A percentile compares a stretch with the other conserved stretches of the same genome.
Conservation (phyloP, 2,113 vertebrate genomes). For the Anseranas semipalmata region DNA sequence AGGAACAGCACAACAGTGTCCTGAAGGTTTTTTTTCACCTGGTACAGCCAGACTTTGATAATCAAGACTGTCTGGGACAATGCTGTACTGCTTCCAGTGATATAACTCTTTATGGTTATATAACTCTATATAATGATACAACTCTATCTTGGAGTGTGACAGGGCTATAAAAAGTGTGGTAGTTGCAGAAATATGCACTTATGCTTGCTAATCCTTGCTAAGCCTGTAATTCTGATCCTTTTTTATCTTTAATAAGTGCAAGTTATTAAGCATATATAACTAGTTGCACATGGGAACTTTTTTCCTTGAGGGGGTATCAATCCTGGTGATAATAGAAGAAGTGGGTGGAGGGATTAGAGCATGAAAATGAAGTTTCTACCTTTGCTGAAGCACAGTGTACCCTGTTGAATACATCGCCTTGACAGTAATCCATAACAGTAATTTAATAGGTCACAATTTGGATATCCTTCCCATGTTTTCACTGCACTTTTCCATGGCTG, state of each 20-base stretch:
- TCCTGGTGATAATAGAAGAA: constrained; percentile 44
- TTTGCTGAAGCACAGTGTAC: constrained; percentile 45
- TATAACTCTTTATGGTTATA: constrained; percentile 56
- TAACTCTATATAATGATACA: constrained; percentile 61
- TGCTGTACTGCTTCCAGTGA: constrained; percentile 46
- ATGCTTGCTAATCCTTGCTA: constrained; percentile 57
- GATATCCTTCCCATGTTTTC: background rate
- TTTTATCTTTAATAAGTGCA: constrained; percentile 66
- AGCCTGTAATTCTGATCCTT: constrained; percentile 63
- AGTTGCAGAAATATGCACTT: constrained; percentile 56
- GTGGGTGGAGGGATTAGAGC: constrained; percentile 52
- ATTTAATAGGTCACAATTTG: constrained; percentile 36
- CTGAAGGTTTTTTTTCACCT: background rate
- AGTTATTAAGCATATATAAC: constrained; percentile 61
- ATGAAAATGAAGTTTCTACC: constrained; percentile 52
- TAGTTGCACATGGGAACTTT: constrained; percentile 52
- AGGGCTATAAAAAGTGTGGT: constrained; percentile 67
- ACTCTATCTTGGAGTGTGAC: constrained; percentile 48
- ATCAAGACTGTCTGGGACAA: constrained; percentile 63
- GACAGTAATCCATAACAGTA: constrained; percentile 41
- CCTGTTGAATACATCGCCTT: constrained; percentile 24
- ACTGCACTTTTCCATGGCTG: background rate
- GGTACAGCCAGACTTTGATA: constrained; percentile 42
- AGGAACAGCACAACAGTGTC: constrained; percentile 9
- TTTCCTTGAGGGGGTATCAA: constrained; percentile 40